A percentile compares a stretch with the other conserved stretches of the same genome.
Conservation (phyloP, 2,113 vertebrate genomes). For the Peucedramus taeniatus region DNA sequence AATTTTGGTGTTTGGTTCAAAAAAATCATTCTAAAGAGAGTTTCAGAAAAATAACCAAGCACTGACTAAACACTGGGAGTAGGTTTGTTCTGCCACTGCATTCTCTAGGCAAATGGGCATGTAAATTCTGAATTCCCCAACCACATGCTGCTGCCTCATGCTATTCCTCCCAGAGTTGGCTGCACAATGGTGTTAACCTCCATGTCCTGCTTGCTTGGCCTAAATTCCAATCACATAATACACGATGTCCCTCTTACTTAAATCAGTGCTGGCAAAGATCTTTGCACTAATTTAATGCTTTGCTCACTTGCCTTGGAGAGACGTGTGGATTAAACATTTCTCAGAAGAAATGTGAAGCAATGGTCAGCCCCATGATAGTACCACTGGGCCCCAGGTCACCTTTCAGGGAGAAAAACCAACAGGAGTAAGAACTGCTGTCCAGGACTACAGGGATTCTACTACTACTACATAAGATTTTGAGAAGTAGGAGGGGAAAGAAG, state of each 20-base stretch:
- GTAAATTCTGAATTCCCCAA: background rate
- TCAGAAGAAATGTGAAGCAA: background rate
- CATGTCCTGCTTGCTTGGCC: background rate
- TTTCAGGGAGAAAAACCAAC: background rate
- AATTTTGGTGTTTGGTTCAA: background rate
- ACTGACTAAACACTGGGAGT: background rate
- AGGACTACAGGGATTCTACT: background rate
- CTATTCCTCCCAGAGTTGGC: background rate
- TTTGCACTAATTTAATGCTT: background rate
- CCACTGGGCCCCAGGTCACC: background rate
- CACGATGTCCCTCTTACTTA: background rate
- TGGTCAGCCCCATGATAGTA: background rate
- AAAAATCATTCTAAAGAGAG: background rate
- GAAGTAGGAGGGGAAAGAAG: background rate
- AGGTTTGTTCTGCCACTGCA: background rate
- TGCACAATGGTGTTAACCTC: background rate
- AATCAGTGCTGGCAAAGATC: slow-evolving; percentile 12
- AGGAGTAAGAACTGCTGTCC: background rate
- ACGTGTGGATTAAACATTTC: slow-evolving; percentile 6
- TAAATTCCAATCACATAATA: background rate
- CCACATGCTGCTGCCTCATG: background rate
- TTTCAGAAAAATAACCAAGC: background rate
- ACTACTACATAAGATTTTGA: background rate
- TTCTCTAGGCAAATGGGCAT: background rate
- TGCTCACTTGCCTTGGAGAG: background rate